Base-by-base conservation (phyloP, 2,113 vertebrate genomes). In the Anhinga anhinga region DNA sequence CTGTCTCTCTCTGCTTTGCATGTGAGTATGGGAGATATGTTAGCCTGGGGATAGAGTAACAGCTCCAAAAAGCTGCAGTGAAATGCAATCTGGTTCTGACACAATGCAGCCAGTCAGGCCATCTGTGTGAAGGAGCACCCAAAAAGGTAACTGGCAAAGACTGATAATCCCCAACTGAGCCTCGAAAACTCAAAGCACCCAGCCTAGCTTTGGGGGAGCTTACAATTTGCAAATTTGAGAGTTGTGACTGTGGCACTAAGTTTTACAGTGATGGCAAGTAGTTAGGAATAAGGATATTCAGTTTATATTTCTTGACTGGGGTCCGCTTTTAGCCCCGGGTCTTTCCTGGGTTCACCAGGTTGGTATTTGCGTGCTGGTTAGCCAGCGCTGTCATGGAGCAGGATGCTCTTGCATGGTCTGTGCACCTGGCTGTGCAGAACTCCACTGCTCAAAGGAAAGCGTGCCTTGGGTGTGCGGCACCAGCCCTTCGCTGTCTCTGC, bases 361-460 rank as follows among this genome's bases (percentile, higher is more conserved):
- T 1, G 1, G 8, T 0, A 1, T 42, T 30, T 45, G 19, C 1
- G 0, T n/a, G 17, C 0, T 2, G 38, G 47, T 55, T 29, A 45
- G n/a, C 19, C 25, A 49, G 83, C 70, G 63, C 45, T 72, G 34
- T 20, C n/a, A 15, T 0, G 5, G n/a, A 50, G 16, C 49, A 38
- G 73, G 65, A 38, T 4, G 25, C n/a, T 70, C 38, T 53, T 53
- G 16, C 1, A 2, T 55, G 49, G 44, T 55, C 20, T 44, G 32
- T 71, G 62, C 71, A 27, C 0, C 0, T 8, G 2, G 23, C 53
- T 65, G 25, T 30, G 4, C 21, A 59, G 38, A 53, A 3, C 44
- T 53, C 44, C 38, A 11, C 47, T 19, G 52, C 42, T 22, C 47
- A 49, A 59, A 71, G 56, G 22, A 44, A 53, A 65, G 40, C 42